Evolutionary conservation across 2,797 vertebrate genomes (phyloP).

Genomic region (Enteromius unitaeniatus): DNA sequence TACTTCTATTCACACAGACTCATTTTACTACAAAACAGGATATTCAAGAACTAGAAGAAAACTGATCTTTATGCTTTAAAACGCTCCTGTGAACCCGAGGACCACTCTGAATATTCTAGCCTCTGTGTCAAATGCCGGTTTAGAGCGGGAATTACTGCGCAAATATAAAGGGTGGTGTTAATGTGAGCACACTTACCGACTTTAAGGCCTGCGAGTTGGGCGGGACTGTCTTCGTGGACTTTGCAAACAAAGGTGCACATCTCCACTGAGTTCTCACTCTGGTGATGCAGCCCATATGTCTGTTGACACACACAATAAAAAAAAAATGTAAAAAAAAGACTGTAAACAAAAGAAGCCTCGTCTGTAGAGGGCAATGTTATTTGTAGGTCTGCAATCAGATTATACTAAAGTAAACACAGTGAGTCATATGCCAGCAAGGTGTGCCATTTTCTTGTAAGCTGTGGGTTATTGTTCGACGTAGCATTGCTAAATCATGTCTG

Average conservation of each 20-base stretch:
- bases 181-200: slow-evolving; percentile 80
- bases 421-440: slow-evolving; percentile 4
- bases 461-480: neutral
- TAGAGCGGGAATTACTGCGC: neutral
- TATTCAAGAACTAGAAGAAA: neutral
- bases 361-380: neutral
- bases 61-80: neutral
- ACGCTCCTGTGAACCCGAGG: neutral
- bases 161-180: slow-evolving; percentile 35
- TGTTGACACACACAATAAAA: slow-evolving; percentile 69
- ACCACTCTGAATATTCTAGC: slow-evolving; percentile 10
- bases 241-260: slow-evolving; percentile 97
- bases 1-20: neutral
- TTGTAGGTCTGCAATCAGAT: neutral
- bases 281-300: slow-evolving; percentile 95
- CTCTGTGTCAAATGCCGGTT: slow-evolving; percentile 32
- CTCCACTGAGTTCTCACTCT: slow-evolving; percentile 90
- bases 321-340: neutral
- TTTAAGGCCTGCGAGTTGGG: slow-evolving; percentile 88
- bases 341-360: neutral
- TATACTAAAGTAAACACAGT: slow-evolving; percentile 12
- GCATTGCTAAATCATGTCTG: slow-evolving; percentile 11
- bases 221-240: slow-evolving; percentile 89
- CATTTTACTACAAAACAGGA: slow-evolving; percentile 25
- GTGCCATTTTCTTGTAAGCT: neutral